These are phyloP conservation scores for Spilogale gracilis DNA, from an alignment of 2,113 vertebrate genomes.

Conservation along the genomic window DNA sequence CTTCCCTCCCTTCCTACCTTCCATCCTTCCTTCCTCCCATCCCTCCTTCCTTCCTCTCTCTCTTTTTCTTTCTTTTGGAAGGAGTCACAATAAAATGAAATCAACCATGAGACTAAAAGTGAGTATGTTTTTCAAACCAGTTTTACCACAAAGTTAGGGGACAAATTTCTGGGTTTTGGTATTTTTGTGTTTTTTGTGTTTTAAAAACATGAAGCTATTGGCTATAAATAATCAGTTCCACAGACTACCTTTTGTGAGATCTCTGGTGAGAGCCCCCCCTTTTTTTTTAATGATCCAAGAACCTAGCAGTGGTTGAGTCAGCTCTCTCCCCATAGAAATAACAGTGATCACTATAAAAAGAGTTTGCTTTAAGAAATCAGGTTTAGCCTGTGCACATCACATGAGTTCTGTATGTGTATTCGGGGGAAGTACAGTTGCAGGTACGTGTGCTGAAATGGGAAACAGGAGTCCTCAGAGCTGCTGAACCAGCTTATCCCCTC, in stretches of 20 bases:
- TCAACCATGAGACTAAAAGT: neutral
- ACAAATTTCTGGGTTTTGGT: neutral
- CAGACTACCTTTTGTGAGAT: neutral
- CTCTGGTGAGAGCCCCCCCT: neutral
- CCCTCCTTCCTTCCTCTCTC: too few relatives aligned
- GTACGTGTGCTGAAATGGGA: slow-evolving; percentile 72
- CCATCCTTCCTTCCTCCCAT: neutral
- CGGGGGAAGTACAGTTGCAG: slow-evolving; percentile 68
- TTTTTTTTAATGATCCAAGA: neutral
- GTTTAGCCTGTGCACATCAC: slow-evolving; percentile 60
- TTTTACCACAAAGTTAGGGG: neutral
- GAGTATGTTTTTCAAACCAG: slow-evolving; percentile 23
- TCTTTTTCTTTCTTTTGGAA: neutral
- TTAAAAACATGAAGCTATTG: slow-evolving; percentile 45
- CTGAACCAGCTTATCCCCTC: slow-evolving; percentile 80
- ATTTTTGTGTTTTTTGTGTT: slow-evolving; percentile 13
- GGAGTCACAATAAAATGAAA: slow-evolving; percentile 31
- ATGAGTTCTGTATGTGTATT: slow-evolving; percentile 65
- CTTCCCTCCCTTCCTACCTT: neutral
- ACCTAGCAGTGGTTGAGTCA: neutral
- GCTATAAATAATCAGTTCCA: slow-evolving; percentile 41
- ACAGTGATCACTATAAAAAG: slow-evolving; percentile 24
- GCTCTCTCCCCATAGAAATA: slow-evolving; percentile 63
- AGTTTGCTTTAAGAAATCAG: slow-evolving; percentile 54
- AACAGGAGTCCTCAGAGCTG: slow-evolving; percentile 72